phyloP scores from a whole-genome alignment of 2,888 invertebrate genomes.

The Elgonia sp. region DNA sequence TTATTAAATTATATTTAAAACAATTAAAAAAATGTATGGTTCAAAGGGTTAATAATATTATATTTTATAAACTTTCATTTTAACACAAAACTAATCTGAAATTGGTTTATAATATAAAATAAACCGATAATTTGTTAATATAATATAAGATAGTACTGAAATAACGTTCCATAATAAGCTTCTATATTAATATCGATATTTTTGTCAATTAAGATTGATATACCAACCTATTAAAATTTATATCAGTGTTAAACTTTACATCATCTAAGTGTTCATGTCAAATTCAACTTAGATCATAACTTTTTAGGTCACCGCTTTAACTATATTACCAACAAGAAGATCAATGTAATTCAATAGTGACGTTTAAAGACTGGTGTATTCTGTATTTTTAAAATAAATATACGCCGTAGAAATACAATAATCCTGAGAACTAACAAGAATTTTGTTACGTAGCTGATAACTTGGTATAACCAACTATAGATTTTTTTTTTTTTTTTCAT shows the following conservation, averaged over 20 bases:
- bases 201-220: no score
- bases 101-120: no score
- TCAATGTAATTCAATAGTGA: neutral
- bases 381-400: slow-evolving; percentile 14
- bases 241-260: slow-evolving; percentile 1
- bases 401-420: slow-evolving; percentile 8
- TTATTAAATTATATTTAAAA: no score
- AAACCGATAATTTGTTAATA: no score
- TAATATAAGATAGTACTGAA: no score
- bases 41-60: no score
- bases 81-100: no score
- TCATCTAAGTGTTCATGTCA: neutral
- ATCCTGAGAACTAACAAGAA: slow-evolving; percentile 6
- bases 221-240: neutral
- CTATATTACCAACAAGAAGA: slow-evolving; percentile 10
- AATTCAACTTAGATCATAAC: slow-evolving; percentile 4
- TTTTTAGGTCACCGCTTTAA: neutral
- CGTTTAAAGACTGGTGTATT: neutral
- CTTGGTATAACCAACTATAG: slow-evolving; percentile 22
- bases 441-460: slow-evolving; percentile 23
- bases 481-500: slow-evolving; percentile 22
- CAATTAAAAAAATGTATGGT: no score
- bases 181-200: no score
- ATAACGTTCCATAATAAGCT: no score
- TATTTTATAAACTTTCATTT: no score